Evolutionary conservation across 2,888 invertebrate genomes (phyloP).

Genomic region (Phengaris arion): DNA sequence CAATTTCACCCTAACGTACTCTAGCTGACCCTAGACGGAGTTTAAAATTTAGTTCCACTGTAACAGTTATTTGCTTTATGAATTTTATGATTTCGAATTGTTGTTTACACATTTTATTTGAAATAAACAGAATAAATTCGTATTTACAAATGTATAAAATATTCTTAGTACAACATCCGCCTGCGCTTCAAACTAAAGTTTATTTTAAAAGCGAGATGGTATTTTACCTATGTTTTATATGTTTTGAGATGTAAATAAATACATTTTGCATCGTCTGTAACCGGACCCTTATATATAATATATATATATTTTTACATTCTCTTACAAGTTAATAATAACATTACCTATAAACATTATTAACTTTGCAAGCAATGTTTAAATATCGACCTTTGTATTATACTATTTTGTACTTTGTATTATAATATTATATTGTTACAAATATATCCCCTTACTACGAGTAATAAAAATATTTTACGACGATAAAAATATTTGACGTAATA

Average conservation of each 20-base stretch:
- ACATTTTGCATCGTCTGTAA: neutral
- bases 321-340: too few species aligned
- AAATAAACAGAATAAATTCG: neutral
- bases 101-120: neutral
- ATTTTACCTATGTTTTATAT: neutral
- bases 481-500: too few species aligned
- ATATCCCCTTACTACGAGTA: too few species aligned
- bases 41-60: constrained; percentile 28
- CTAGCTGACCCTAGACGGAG: constrained; percentile 22
- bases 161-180: neutral
- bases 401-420: too few species aligned
- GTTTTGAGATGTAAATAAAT: too few species aligned
- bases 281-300: too few species aligned
- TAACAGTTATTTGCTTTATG: constrained; percentile 2
- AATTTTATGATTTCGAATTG: neutral
- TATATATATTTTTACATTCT: neutral
- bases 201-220: neutral
- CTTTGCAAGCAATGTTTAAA: too few species aligned
- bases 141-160: neutral
- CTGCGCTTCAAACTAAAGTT: neutral
- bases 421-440: too few species aligned
- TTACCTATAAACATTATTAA: too few species aligned
- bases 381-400: too few species aligned
- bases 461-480: too few species aligned
- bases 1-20: constrained; percentile 70